Conservation (phyloP, 2,113 vertebrate genomes). For the Triplophysa dalaica region DNA sequence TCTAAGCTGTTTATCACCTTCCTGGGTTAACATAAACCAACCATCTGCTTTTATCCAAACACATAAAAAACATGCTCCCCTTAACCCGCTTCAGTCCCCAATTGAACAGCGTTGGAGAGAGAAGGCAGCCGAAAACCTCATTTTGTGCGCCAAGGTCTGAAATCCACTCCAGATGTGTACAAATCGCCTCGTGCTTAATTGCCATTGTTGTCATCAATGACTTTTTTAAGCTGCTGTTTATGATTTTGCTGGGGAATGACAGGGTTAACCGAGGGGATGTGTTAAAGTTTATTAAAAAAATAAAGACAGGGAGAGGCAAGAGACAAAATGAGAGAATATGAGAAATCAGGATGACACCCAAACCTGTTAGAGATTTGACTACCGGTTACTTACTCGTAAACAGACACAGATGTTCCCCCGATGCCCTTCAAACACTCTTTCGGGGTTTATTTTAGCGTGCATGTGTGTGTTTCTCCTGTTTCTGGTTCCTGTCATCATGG, state of each 20-base stretch:
- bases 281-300: background rate
- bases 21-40: slow-evolving; percentile 61
- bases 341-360: slow-evolving; percentile 52
- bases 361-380: slow-evolving; percentile 54
- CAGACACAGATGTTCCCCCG: slow-evolving; percentile 60
- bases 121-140: slow-evolving; percentile 36
- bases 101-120: slow-evolving; percentile 23
- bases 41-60: slow-evolving; percentile 72
- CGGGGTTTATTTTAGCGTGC: slow-evolving; percentile 47
- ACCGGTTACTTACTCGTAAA: slow-evolving; percentile 55
- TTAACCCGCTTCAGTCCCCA: slow-evolving; percentile 38
- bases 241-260: slow-evolving; percentile 6
- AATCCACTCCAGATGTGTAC: slow-evolving; percentile 76
- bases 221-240: slow-evolving; percentile 39
- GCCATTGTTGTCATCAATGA: slow-evolving; percentile 58
- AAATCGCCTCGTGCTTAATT: slow-evolving; percentile 66
- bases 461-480: slow-evolving; percentile 41
- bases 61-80: slow-evolving; percentile 57
- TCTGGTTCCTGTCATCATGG: slow-evolving; percentile 53
- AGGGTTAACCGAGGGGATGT: background rate
- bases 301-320: background rate
- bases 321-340: slow-evolving; percentile 3
- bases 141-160: slow-evolving; percentile 47
- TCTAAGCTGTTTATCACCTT: slow-evolving; percentile 62
- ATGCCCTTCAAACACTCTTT: slow-evolving; percentile 52